Conservation (phyloP, 2,113 vertebrate genomes). For the Epinephelus moara region DNA sequence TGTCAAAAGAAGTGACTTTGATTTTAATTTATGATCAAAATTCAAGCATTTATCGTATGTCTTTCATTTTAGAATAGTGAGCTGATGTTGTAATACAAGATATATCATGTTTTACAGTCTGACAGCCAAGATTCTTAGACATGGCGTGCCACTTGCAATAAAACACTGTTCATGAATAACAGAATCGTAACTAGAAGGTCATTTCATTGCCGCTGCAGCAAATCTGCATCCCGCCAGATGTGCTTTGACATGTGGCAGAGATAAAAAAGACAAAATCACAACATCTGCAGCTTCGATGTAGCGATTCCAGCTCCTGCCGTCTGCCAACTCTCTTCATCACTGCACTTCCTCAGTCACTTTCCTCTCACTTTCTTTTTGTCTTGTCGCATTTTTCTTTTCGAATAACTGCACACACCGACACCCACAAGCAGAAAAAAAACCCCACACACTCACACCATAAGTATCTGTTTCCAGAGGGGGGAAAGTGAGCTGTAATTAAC, state of each 20-base stretch:
- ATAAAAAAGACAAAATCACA: slow-evolving; percentile 9
- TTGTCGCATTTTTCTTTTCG: slow-evolving; percentile 1
- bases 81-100: neutral
- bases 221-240: slow-evolving; percentile 28
- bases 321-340: slow-evolving; percentile 4
- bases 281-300: slow-evolving; percentile 23
- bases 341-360: slow-evolving; percentile 14
- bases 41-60: neutral
- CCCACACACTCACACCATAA: neutral
- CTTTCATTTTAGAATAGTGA: neutral
- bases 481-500: slow-evolving; percentile 46
- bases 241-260: slow-evolving; percentile 24
- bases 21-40: neutral
- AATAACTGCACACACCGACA: slow-evolving; percentile 8
- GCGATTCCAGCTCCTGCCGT: slow-evolving; percentile 15
- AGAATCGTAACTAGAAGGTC: slow-evolving; percentile 26
- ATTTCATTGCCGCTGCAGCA: slow-evolving; percentile 2
- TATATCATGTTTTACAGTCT: neutral
- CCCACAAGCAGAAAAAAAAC: neutral
- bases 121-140: neutral
- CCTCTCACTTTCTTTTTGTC: slow-evolving; percentile 1
- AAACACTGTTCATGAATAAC: slow-evolving; percentile 25
- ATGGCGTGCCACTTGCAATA: neutral
- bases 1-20: neutral
- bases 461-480: neutral